These are phyloP conservation scores for Xiphorhynchus elegans DNA, from an alignment of 2,113 vertebrate genomes.

Conservation along the genomic window DNA sequence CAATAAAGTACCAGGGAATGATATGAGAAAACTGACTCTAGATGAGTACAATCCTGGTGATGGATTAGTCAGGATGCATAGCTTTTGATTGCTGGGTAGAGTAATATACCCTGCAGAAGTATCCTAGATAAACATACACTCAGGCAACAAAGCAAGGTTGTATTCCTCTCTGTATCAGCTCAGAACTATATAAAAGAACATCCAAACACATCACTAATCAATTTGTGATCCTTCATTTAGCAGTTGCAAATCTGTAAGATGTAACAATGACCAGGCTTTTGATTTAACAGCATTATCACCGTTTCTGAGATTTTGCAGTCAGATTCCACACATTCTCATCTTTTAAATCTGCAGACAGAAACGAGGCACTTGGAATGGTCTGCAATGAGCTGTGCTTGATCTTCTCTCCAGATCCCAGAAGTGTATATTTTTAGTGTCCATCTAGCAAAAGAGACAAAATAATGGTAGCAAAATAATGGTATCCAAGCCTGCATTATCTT, in stretches of 20 bases:
- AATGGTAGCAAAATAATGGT: neutral
- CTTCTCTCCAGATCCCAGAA: neutral
- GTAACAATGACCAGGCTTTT: neutral
- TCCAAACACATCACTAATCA: neutral
- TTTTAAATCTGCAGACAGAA: neutral
- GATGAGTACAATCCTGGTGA: conserved; percentile 26
- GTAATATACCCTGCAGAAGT: neutral
- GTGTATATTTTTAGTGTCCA: neutral
- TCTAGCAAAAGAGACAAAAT: neutral
- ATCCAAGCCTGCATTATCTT: neutral
- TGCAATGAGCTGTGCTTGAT: neutral
- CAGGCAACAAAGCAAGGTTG: neutral
- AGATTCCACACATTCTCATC: neutral
- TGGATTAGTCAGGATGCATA: neutral
- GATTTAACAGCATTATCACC: neutral
- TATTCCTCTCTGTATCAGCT: neutral
- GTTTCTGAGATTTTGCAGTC: neutral
- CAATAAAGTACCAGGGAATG: conserved; percentile 48
- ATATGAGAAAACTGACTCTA: conserved; percentile 78
- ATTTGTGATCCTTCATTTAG: neutral
- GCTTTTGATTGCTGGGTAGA: neutral
- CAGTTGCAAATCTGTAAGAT: neutral
- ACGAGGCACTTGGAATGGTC: neutral
- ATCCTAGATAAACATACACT: neutral
- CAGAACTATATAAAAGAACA: neutral